Evolutionary conservation across 2,888 invertebrate species (phyloP), one percentile per base, ranked within the genome.

Genomic region (Hydrotaea cyrtoneurina): DNA sequence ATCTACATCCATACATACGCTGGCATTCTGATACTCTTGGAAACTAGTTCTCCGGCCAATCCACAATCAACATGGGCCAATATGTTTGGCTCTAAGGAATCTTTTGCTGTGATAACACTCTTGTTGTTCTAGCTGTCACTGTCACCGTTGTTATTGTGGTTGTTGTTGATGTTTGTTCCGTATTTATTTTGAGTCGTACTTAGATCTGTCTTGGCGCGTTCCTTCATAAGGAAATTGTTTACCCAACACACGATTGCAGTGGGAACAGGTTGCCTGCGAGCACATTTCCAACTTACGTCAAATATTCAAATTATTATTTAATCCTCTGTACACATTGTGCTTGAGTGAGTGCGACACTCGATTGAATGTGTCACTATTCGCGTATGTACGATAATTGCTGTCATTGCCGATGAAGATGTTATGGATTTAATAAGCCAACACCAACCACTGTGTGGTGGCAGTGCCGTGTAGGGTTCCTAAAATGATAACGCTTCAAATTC

Each of bases 231-330:
- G 80, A 86, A 86, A 83, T 86, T 80, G 84, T 86, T 82, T 86
- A 55, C 64, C 64, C 46, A 75, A 62, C 46, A 72, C 36, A 71
- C 43, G 59, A 59, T 59, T 69, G 17, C 53, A 59, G 26, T 64
- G 21, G 71, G 77, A 86, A 83, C 86, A 82, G 80, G 85, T 86
- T 86, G 80, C 80, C 78, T 80, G 79, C 71, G 39, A 76, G 78
- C 82, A 57, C 66, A 50, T 57, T n/a, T 55, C 71, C 87, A 62
- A 76, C 83, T 86, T 88, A 89, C 81, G 81, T 83, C 83, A 84
- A 82, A 86, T 91, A 91, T 90, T 90, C 90, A 90, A 90, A 91
- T 90, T 31, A 4, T 31, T 31, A 89, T 88, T 90, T 90, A 88
- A 88, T 90, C 87, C 87, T 86, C 59, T 59, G 66, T 43, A 69